These are phyloP conservation scores for Dinocampus coccinellae DNA, from an alignment of 2,888 invertebrate species.

Conservation along the genomic window DNA sequence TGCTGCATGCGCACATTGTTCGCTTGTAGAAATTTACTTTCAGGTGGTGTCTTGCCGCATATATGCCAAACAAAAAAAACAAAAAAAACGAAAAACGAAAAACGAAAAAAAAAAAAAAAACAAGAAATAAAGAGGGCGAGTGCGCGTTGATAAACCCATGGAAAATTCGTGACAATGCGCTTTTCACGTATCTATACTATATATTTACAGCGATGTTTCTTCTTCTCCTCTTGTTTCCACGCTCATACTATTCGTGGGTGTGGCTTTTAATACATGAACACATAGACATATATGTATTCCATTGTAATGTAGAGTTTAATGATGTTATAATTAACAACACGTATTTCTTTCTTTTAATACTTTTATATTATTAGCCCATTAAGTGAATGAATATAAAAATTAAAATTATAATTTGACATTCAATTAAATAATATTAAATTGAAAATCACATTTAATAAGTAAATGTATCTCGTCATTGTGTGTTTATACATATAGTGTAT, in stretches of 20 bases:
- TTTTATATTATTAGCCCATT: no score
- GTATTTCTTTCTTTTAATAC: no score
- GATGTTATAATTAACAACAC: neutral
- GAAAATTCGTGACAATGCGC: slow-evolving; percentile 8
- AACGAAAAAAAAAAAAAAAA: neutral
- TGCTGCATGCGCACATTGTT: slow-evolving; percentile 36
- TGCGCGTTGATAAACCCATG: slow-evolving; percentile 29
- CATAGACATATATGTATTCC: neutral
- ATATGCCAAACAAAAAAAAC: slow-evolving; percentile 11
- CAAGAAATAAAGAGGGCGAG: neutral
- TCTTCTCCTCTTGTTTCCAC: neutral
- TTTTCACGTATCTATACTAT: slow-evolving; percentile 3
- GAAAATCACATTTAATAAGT: neutral
- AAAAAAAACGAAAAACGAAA: no score
- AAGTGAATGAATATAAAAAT: no score
- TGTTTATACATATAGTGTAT: slow-evolving; percentile 31
- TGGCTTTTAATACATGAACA: neutral
- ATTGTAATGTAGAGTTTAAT: no score
- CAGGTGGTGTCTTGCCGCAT: slow-evolving; percentile 37
- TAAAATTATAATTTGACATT: no score
- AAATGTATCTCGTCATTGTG: neutral
- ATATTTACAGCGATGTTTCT: neutral
- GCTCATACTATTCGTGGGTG: neutral
- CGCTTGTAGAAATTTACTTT: slow-evolving; percentile 35
- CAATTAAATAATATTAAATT: no score